These are phyloP conservation scores for Gallinago nigripennis DNA, from an alignment of 2,797 vertebrate genomes.

Conservation along the genomic window DNA sequence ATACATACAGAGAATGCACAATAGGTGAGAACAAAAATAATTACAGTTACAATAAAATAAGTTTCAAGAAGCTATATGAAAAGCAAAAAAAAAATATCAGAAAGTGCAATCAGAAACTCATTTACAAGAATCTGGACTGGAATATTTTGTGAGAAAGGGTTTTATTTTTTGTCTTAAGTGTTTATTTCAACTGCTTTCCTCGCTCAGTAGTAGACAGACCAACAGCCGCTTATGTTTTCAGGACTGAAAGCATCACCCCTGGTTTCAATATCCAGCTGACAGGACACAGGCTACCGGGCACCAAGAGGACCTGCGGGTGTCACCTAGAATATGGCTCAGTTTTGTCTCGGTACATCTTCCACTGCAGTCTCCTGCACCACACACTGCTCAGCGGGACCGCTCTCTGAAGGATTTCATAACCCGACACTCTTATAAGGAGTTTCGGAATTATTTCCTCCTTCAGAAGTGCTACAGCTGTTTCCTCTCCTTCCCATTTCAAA, in stretches of 20 bases:
- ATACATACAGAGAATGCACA: constrained; percentile 81
- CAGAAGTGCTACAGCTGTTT: background rate
- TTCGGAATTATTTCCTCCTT: background rate
- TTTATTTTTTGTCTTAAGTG: background rate
- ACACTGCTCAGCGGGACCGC: fast-evolving
- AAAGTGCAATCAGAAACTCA: constrained; percentile 75
- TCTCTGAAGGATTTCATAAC: background rate
- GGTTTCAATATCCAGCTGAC: background rate
- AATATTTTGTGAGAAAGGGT: constrained; percentile 32
- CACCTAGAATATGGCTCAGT: background rate
- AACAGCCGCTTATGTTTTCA: background rate
- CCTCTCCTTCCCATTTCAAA: background rate
- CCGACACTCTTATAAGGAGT: fast-evolving
- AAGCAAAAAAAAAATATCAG: constrained; percentile 61
- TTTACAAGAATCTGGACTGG: constrained; percentile 11
- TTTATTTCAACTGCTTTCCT: background rate
- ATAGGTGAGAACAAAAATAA: constrained; percentile 79
- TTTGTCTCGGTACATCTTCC: background rate
- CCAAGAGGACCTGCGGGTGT: background rate
- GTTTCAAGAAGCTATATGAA: constrained; percentile 68
- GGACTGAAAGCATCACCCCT: background rate
- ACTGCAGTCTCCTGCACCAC: background rate
- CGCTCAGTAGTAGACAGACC: background rate
- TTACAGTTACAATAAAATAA: constrained; percentile 78
- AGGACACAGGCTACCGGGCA: background rate